Evolutionary conservation across 2,113 vertebrate genomes (phyloP).

Genomic region (Variabilichromis moorii): DNA sequence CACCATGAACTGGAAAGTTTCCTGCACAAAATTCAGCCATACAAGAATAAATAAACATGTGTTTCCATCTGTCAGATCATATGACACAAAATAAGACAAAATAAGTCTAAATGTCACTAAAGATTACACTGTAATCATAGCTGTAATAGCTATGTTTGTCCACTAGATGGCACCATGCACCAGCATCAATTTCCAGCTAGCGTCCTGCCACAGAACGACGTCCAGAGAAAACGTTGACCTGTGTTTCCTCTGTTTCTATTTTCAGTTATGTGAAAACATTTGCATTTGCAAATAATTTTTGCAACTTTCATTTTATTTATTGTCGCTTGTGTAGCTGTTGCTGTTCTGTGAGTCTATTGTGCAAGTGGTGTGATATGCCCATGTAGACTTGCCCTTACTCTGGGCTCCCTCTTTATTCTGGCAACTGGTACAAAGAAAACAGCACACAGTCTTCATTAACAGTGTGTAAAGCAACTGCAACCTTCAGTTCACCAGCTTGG

Average conservation of each 20-base stretch:
- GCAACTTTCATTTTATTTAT: neutral
- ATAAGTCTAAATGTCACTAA: neutral
- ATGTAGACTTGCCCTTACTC: too few species aligned
- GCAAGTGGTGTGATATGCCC: too few species aligned
- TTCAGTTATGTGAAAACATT: neutral
- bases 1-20: neutral
- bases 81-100: neutral
- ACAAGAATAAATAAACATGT: accelerated
- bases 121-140: neutral
- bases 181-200: neutral
- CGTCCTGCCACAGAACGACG: accelerated
- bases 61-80: accelerated
- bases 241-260: neutral
- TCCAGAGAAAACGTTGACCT: neutral
- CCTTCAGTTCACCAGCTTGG: too few species aligned
- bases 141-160: neutral
- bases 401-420: too few species aligned
- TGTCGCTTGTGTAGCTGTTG: neutral
- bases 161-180: slow-evolving; percentile 17
- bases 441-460: too few species aligned
- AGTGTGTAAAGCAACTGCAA: too few species aligned
- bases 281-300: neutral
- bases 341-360: too few species aligned
- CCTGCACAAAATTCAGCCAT: neutral
- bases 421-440: too few species aligned